Conservation (phyloP, 2,888 invertebrate genomes). For the Plagiodera versicolora region DNA sequence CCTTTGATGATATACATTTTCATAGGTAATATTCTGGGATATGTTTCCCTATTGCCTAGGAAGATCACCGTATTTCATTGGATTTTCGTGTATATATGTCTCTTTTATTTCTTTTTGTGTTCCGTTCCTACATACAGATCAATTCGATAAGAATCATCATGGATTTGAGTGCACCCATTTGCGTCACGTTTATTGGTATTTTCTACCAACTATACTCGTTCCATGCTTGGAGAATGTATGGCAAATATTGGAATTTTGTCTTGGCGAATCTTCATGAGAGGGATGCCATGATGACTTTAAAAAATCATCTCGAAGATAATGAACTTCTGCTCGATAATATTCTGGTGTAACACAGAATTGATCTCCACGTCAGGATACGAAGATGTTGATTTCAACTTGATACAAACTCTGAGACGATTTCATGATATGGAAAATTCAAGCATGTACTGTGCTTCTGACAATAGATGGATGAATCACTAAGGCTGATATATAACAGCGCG, state of each 20-base stretch:
- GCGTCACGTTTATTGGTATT: not conserved
- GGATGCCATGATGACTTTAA: not conserved
- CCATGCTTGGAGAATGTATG: not conserved
- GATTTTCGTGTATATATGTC: not conserved
- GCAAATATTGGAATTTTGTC: not conserved
- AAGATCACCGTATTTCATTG: not conserved
- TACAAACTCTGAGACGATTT: not conserved
- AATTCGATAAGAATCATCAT: not conserved
- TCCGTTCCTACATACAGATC: not conserved
- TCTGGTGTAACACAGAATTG: not conserved
- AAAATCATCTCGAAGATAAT: not conserved
- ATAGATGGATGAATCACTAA: not conserved
- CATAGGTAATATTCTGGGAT: not conserved
- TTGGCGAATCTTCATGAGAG: not conserved
- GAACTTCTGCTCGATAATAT: not conserved
- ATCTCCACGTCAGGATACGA: too few relatives aligned
- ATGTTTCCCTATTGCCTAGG: not conserved
- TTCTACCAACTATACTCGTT: not conserved
- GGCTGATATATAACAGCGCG: not conserved
- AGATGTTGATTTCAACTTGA: too few relatives aligned
- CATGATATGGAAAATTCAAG: not conserved
- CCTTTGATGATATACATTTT: not conserved
- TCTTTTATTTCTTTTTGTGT: not conserved
- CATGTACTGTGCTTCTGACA: not conserved
- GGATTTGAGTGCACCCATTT: not conserved